Evolutionary conservation across 2,888 invertebrate species (phyloP), one percentile per base, ranked within the genome.

Genomic region (Sthenelais limicola): DNA sequence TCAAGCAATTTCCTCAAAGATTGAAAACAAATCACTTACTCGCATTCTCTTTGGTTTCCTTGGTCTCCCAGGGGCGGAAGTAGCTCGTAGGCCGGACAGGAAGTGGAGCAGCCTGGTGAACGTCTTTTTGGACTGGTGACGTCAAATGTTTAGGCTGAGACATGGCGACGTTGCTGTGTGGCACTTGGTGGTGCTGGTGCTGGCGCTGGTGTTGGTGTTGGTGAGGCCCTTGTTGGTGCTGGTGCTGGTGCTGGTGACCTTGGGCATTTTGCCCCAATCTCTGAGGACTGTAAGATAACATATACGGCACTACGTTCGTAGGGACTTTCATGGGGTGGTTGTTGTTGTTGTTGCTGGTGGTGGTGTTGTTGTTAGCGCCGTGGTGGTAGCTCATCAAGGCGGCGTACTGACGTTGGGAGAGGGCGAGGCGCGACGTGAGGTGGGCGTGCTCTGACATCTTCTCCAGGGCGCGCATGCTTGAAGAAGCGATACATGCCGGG

Each of bases 401-500:
- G n/a, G n/a, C n/a, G n/a, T n/a, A n/a, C n/a, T n/a, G n/a, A n/a
- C n/a, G n/a, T 51, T 51, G 51, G 4, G 58, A 32, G 4, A 58
- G 7, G 33, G 58, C 58, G 9, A 58, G 32, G 5, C 58, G 58
- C 35, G 58, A 21, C 35, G 33, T 33, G 5, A 58, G 38, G 33
- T 58, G 58, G 35, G 58, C 58, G n/a, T 58, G 58, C 58, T 32
- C 58, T 4, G 58, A 58, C 58, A 58, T 58, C 35, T 58, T 58
- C 58, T 58, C 58, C 35, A 58, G 35, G 21, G 58, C 58, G 58
- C 58, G 58, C 58, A 58, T 58, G 58, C 58, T 58, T 38, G 58
- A 33, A 12, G 58, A 18, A 4, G 21, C 58, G 43, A 18, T 43
- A n/a, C 58, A 58, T 18, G 58, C 58, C 7, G 58, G 58, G 38